Evolutionary conservation across 2,113 vertebrate species (phyloP).

Genomic region (Anolis sagrei): DNA sequence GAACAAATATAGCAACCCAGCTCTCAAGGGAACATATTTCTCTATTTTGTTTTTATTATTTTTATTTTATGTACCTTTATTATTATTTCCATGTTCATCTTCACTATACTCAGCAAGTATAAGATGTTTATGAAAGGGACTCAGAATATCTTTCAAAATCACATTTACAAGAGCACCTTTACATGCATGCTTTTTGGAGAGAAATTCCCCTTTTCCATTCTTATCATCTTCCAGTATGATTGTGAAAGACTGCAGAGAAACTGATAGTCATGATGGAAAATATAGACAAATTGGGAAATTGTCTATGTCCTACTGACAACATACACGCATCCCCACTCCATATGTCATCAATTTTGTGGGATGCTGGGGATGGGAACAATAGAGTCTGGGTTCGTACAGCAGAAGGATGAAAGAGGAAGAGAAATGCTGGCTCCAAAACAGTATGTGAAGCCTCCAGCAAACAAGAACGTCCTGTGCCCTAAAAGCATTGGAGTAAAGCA

Average conservation of each 20-base stretch:
- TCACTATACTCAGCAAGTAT: neutral
- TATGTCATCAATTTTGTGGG: too few relatives aligned
- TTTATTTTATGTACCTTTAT: neutral
- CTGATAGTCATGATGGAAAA: neutral
- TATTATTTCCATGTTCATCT: slow-evolving; percentile 24
- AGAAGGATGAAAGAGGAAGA: too few relatives aligned
- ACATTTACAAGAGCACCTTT: neutral
- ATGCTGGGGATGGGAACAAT: too few relatives aligned
- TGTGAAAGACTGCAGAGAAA: neutral
- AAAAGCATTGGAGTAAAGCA: too few relatives aligned
- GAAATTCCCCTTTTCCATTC: neutral
- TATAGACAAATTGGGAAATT: neutral
- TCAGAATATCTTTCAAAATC: neutral
- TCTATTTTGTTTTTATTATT: slow-evolving; percentile 28
- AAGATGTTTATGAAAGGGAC: slow-evolving; percentile 7
- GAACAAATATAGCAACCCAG: slow-evolving; percentile 68
- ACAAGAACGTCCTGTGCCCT: too few relatives aligned
- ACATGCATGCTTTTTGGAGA: neutral
- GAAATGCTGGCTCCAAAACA: too few relatives aligned
- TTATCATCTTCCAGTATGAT: neutral
- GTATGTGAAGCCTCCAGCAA: too few relatives aligned
- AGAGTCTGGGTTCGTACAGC: too few relatives aligned
- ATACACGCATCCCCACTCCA: too few relatives aligned
- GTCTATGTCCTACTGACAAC: neutral
- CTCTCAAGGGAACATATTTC: slow-evolving; percentile 66